Base-by-base conservation (phyloP, 2,888 invertebrate genomes). In the Laothoe populi region DNA sequence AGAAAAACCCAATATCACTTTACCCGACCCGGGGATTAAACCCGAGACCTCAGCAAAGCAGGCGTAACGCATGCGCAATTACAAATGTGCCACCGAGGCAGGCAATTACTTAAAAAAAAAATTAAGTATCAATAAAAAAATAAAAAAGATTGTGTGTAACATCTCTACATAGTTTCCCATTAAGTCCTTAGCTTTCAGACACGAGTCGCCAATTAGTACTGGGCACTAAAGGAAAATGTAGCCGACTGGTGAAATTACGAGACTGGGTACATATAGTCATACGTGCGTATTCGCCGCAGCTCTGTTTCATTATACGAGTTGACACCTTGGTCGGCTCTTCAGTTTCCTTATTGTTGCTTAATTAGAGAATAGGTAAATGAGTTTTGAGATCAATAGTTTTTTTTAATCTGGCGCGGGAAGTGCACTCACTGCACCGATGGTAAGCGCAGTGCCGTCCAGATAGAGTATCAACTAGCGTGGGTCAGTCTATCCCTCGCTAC, bases 131-230 rank as follows among this genome's bases (percentile, higher is more conserved):
- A n/a, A n/a, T n/a, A n/a, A n/a, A 58, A 40, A 42, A 24, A 7
- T 16, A 26, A 42, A 24, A 62, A 53, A 10, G 40, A 10, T 58
- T 64, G 66, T 62, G 61, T 65, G 65, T 71, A 72, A 60, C 84
- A 80, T 66, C 88, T 86, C 82, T 67, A 70, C 75, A 72, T 42
- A 74, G 58, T 64, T 83, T 73, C 69, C 63, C 73, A 76, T 77
- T 77, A 77, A 78, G 80, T 78, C 79, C 83, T 82, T 82, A 81
- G 71, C 74, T 82, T 79, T 74, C 77, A 80, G 84, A 86, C 88
- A 88, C 84, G 88, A 88, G 87, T 86, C 80, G 85, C 81, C 87
- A 89, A 91, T 90, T 90, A 90, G 88, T 79, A 78, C 74, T 80
- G 69, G 80, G 79, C 78, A 84, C 82, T 82, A 77, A 83, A 80